Percentiles rank a stretch among this genome's conserved stretches.
Conservation (phyloP, 2,113 vertebrate species). For the Bettongia penicillata region DNA sequence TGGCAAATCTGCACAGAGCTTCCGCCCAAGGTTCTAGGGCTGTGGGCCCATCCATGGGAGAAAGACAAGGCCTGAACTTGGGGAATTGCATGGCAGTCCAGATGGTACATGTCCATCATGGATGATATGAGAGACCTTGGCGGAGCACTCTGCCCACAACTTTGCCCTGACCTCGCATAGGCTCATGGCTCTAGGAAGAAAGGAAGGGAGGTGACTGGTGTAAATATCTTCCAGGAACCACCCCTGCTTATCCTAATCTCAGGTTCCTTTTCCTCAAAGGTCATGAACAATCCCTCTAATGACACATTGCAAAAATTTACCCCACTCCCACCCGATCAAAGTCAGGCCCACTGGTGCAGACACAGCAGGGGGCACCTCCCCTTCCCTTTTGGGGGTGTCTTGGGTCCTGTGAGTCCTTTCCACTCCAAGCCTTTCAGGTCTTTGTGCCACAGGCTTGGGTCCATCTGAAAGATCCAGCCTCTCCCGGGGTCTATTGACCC, state of each 20-base stretch:
- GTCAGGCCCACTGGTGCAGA: no score
- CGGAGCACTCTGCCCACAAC: neutral
- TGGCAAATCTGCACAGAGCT: accelerated
- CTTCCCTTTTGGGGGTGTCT: neutral
- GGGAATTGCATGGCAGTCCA: neutral
- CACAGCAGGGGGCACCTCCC: neutral
- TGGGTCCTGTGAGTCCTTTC: neutral
- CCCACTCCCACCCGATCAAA: no score
- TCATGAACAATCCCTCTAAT: no score
- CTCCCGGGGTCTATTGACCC: no score
- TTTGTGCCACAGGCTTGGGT: neutral
- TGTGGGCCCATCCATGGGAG: neutral
- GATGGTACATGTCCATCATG: no score
- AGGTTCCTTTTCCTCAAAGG: neutral
- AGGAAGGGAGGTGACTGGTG: neutral
- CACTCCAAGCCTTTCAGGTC: neutral
- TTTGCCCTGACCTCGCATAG: neutral
- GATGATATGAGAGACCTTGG: neutral
- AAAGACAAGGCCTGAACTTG: neutral
- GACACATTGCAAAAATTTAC: no score
- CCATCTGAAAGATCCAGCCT: neutral
- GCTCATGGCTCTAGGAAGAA: neutral
- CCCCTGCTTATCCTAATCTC: no score
- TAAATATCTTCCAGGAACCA: no score
- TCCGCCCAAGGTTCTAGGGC: neutral